Evolutionary conservation across 1,140 invertebrate species (phyloP).

Genomic region (Panagrolaimus sp.): DNA sequence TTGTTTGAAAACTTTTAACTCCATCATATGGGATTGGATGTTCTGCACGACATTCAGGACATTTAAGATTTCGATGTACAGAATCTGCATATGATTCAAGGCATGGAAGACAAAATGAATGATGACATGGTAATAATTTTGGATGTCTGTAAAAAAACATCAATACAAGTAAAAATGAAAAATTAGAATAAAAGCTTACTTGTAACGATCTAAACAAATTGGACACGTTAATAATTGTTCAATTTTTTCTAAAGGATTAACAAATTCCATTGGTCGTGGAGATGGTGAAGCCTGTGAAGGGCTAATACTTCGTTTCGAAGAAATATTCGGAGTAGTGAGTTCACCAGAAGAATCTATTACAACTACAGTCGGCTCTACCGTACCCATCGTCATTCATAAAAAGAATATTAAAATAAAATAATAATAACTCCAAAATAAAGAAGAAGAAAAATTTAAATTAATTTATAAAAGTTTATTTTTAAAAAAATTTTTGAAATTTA

Average conservation of each 20-base stretch:
- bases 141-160: slow-evolving; percentile 71
- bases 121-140: slow-evolving; percentile 95
- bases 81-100: slow-evolving; percentile 93
- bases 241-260: slow-evolving; percentile 66
- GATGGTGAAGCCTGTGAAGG: slow-evolving; percentile 17
- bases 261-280: slow-evolving; percentile 36
- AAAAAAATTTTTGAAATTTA: too few relatives aligned
- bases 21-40: slow-evolving; percentile 92
- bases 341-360: slow-evolving; percentile 7
- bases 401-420: too few relatives aligned
- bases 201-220: slow-evolving; percentile 86
- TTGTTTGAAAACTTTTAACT: slow-evolving; percentile 87
- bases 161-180: not conserved
- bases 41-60: slow-evolving; percentile 95
- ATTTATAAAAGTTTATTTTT: too few relatives aligned
- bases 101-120: slow-evolving; percentile 97
- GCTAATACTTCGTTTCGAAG: not conserved
- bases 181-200: too few relatives aligned
- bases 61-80: slow-evolving; percentile 85
- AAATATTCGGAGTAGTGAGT: slow-evolving; percentile 4
- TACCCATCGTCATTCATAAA: not conserved
- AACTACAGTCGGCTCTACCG: slow-evolving; percentile 4
- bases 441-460: too few relatives aligned
- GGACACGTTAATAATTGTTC: slow-evolving; percentile 94
- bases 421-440: too few relatives aligned